These are phyloP conservation scores for Eretmodus cyanostictus DNA, from an alignment of 2,113 vertebrate species.

Conservation along the genomic window DNA sequence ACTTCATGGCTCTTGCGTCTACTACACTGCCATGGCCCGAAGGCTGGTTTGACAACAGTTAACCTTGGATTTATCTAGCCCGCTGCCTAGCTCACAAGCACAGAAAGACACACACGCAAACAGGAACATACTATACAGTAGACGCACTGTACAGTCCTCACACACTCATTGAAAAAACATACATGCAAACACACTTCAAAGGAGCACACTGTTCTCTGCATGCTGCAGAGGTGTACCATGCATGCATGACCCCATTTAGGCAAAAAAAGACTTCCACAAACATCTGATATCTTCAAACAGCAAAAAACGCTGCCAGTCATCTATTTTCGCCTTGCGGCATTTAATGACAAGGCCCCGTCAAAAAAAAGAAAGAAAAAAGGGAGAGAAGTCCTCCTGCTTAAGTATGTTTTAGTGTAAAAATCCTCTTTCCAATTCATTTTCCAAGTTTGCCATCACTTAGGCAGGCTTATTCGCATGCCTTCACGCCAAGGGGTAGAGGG, in stretches of 20 bases:
- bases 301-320: background rate
- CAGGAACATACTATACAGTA: background rate
- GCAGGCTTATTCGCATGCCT: background rate
- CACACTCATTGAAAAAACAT: background rate
- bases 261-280: background rate
- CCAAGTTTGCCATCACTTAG: conserved; percentile 18
- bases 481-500: background rate
- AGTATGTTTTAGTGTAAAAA: conserved; percentile 10
- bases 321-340: background rate
- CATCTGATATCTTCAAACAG: background rate
- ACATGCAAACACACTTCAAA: background rate
- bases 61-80: conserved; percentile 63
- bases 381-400: background rate
- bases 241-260: background rate
- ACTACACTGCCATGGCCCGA: conserved; percentile 44
- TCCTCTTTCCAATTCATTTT: background rate
- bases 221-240: background rate
- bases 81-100: conserved; percentile 4
- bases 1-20: conserved; percentile 42
- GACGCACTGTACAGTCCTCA: background rate
- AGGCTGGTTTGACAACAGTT: conserved; percentile 67
- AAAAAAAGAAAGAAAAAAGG: background rate
- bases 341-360: background rate
- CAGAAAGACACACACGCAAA: background rate
- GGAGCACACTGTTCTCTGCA: background rate